Percentiles rank a stretch among this genome's conserved stretches.
Conservation (phyloP, 2,797 vertebrate genomes). For the Pipistrellus pygmaeus region DNA sequence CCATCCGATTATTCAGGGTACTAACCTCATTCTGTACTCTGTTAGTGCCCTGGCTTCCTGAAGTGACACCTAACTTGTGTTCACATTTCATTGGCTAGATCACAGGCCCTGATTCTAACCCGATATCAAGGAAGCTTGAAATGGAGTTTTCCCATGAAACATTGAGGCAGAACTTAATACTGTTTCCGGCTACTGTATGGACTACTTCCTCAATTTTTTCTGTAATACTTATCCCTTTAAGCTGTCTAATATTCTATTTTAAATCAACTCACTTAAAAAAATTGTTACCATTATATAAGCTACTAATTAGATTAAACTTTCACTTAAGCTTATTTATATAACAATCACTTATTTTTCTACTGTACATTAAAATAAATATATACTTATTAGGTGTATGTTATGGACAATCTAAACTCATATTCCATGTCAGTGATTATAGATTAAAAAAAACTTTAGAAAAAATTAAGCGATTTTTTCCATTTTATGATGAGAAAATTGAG, state of each 20-base stretch:
- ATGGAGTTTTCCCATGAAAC: slow-evolving; percentile 8
- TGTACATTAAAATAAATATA: slow-evolving; percentile 1
- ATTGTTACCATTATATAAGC: background rate
- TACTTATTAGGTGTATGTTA: background rate
- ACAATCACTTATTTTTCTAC: slow-evolving; percentile 11
- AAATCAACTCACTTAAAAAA: background rate
- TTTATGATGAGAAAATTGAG: slow-evolving; percentile 45
- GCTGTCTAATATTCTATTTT: slow-evolving; percentile 19
- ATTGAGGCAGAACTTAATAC: background rate
- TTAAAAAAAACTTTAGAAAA: background rate
- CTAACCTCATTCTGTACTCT: background rate
- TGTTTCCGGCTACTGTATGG: background rate
- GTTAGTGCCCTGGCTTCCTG: background rate
- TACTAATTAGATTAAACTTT: background rate
- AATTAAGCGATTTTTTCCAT: background rate
- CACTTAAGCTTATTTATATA: slow-evolving; percentile 3
- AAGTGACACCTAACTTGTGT: background rate
- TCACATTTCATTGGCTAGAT: background rate
- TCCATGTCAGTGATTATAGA: background rate
- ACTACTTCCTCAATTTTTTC: background rate
- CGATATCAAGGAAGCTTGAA: background rate
- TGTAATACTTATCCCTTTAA: background rate
- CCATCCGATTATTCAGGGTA: background rate
- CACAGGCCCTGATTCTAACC: background rate
- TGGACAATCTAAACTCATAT: background rate